Evolutionary conservation across 2,113 vertebrate genomes (phyloP), one percentile per base, ranked within the genome.

Genomic region (Delphinapterus leucas): DNA sequence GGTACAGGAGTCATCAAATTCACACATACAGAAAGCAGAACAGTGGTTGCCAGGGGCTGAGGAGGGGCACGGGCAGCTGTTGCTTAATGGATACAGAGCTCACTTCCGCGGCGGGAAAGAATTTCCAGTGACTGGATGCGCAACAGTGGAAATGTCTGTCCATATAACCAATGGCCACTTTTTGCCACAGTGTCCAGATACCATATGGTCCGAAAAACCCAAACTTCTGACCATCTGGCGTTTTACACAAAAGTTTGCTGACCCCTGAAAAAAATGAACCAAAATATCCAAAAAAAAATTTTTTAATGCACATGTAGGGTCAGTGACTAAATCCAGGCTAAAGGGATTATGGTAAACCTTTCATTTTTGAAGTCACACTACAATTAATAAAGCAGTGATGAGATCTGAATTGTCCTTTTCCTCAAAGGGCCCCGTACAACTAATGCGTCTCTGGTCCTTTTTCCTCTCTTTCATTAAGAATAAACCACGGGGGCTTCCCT

Each of bases 101-200:
- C 20, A 26, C 33, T 36, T n/a, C 25, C 28, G 31, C 23, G 15
- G 36, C 31, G 17, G 0, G 14, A 2, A 11, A n/a, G 58, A 31
- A 4, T 2, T 33, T 14, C 31, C 5, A 33, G n/a, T 28, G 67
- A n/a, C 3, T 33, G 26, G 55, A 4, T 0, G 55, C 3, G 2
- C 2, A 2, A 28, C 47, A 10, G 0, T 20, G 36, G 14, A 7
- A 36, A n/a, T 1, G 1, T 5, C 10, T 44, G 13, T 33, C n/a
- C 44, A 6, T 11, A 12, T 3, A 3, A 20, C 6, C 49, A 17
- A 3, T 3, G 58, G 18, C 63, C 7, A 23, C 44, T 85, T 74
- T 15, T 23, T 5, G 49, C n/a, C 68, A 53, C 0, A 12, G 25
- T 10, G 1, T 38, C 44, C 12, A 58, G 31, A 17, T 4, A 28